These are phyloP conservation scores for human DNA, from an alignment of 2,113 vertebrate genomes.

Conservation along the genomic window GRCh38 chr17:61036001-61036500, in stretches of 20 bases:
- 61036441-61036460: constrained; percentile 69
- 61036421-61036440: constrained; percentile 77
- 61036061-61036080: background rate
- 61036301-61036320: constrained; percentile 35
- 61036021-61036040: background rate
- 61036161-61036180: background rate
- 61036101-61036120: background rate
- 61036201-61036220: constrained; percentile 51
- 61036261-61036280: constrained; percentile 38
- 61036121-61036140: background rate
- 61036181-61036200: constrained; percentile 50
- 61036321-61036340: constrained; percentile 57
- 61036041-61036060: background rate
- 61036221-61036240: background rate
- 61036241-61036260: constrained; percentile 25
- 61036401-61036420: constrained; percentile 39
- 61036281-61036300: constrained; percentile 7
- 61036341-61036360: constrained; percentile 65
- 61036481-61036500: constrained; percentile 74
- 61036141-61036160: background rate
- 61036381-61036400: constrained; percentile 48
- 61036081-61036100: background rate
- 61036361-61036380: constrained; percentile 55
- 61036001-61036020: background rate
- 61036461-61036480: constrained; percentile 74